Conservation (phyloP, 2,797 vertebrate genomes). For the Gymnothorax javanicus region DNA sequence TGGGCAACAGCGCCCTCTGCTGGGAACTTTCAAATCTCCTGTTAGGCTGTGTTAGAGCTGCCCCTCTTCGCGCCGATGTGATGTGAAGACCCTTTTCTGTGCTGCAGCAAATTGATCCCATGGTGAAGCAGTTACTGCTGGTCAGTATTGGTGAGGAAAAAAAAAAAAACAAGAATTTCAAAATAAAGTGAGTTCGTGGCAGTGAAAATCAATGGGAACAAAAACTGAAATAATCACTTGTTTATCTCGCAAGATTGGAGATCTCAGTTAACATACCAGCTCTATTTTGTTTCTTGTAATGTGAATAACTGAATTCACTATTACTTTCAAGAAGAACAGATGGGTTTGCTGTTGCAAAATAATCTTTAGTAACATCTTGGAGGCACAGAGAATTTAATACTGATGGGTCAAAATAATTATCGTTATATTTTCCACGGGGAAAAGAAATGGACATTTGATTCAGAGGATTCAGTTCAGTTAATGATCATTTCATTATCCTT, state of each 20-base stretch:
- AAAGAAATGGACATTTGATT: not conserved
- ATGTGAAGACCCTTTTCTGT: too few relatives aligned
- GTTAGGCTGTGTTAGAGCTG: not conserved
- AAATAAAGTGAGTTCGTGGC: not conserved
- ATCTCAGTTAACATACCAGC: not conserved
- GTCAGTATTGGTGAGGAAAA: not conserved
- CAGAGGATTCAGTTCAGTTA: not conserved
- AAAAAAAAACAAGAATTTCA: not conserved
- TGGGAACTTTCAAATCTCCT: not conserved
- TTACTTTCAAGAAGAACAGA: too few relatives aligned
- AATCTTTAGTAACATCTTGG: not conserved
- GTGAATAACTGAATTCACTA: too few relatives aligned
- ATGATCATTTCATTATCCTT: not conserved
- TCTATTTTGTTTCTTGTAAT: too few relatives aligned
- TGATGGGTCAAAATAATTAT: too few relatives aligned
- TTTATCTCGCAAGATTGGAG: not conserved
- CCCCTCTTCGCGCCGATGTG: not conserved
- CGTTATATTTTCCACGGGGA: too few relatives aligned
- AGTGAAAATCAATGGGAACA: not conserved
- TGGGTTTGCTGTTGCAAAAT: not conserved
- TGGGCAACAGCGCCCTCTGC: not conserved
- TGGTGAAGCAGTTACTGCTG: too few relatives aligned
- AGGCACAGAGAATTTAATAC: not conserved
- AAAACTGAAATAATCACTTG: not conserved
- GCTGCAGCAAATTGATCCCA: too few relatives aligned